phyloP scores from a whole-genome alignment of 2,797 vertebrate genomes.

The Cynopterus sphinx region DNA sequence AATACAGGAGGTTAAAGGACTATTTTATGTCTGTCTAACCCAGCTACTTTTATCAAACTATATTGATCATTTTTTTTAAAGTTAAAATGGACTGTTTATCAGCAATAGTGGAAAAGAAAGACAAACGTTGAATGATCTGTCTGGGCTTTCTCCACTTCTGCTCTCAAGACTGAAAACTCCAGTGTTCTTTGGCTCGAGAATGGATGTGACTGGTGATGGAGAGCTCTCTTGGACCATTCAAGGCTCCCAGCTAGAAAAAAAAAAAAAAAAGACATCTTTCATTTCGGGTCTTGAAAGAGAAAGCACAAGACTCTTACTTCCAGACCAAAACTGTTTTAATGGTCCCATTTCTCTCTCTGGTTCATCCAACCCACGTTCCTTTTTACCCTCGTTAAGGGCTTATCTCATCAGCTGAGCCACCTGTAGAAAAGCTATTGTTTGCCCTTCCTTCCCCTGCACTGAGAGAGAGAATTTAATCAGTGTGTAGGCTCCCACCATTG shows the following conservation, averaged over 20 bases:
- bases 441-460: rapidly evolving
- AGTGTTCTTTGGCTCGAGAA: not conserved
- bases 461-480: not conserved
- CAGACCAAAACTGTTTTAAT: not conserved
- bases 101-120: not conserved
- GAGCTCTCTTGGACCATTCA: not conserved
- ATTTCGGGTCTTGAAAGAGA: not conserved
- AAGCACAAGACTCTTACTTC: not conserved
- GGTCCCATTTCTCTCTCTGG: not conserved
- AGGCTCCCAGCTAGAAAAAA: not conserved
- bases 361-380: too few relatives aligned
- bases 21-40: not conserved
- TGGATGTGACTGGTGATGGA: not conserved
- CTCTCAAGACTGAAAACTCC: not conserved
- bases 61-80: not conserved
- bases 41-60: not conserved
- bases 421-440: not conserved
- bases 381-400: not conserved
- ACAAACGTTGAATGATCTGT: not conserved
- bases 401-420: not conserved
- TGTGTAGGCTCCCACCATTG: not conserved
- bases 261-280: not conserved
- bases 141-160: not conserved
- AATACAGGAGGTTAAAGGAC: not conserved
- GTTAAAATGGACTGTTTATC: not conserved